Evolutionary conservation across 2,797 vertebrate genomes (phyloP).

Genomic region (Clangula hyemalis): DNA sequence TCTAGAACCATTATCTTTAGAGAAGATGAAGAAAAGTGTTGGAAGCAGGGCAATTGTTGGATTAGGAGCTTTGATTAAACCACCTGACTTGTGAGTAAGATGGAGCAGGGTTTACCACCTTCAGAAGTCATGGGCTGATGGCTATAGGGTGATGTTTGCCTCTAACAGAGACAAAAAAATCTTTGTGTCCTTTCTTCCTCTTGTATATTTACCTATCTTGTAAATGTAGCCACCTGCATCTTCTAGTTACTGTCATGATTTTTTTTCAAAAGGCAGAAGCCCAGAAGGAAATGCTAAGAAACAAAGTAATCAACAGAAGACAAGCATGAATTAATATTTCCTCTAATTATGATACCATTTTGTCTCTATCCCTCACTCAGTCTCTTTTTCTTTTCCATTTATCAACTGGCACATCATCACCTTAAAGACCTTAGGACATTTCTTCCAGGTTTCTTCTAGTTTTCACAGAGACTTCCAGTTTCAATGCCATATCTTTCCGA

Average conservation of each 20-base stretch:
- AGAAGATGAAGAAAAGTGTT: background rate
- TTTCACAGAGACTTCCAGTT: background rate
- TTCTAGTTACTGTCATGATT: background rate
- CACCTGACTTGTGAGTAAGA: background rate
- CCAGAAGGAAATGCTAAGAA: background rate
- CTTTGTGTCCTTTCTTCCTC: background rate
- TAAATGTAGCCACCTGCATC: background rate
- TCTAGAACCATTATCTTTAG: background rate
- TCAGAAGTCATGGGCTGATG: background rate
- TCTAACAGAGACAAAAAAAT: background rate
- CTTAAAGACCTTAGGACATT: background rate
- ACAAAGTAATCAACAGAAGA: background rate
- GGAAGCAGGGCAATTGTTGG: background rate
- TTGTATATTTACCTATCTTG: background rate
- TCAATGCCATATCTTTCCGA: background rate
- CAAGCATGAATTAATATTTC: background rate
- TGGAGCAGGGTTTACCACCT: background rate
- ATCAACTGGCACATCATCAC: background rate
- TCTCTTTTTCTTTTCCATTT: background rate
- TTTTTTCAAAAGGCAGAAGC: background rate
- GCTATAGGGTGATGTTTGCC: background rate
- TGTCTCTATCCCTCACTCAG: background rate
- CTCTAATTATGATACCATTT: background rate
- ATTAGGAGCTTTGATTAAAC: background rate
- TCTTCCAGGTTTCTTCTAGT: background rate